phyloP scores from a whole-genome alignment of 2,797 vertebrate genomes.

The Rhynchotus rufescens region DNA sequence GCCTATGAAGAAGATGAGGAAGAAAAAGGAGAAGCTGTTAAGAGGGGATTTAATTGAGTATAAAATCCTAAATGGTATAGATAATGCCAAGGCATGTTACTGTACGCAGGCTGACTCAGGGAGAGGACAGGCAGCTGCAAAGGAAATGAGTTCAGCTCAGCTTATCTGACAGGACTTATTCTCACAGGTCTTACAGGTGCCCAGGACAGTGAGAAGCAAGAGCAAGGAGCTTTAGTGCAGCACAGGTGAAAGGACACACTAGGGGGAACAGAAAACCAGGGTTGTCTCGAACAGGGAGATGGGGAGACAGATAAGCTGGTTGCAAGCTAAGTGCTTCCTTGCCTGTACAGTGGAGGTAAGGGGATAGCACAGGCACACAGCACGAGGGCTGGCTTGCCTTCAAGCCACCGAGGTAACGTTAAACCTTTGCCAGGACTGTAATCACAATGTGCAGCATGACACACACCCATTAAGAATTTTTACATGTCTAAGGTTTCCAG shows the following conservation, averaged over 20 bases:
- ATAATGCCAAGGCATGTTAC: conserved; percentile 40
- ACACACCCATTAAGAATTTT: neutral
- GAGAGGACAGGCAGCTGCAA: conserved; percentile 30
- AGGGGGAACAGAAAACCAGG: neutral
- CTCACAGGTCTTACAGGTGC: neutral
- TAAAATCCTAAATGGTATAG: conserved; percentile 70
- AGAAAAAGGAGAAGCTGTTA: conserved; percentile 42
- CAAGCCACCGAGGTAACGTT: neutral
- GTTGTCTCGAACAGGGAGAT: neutral
- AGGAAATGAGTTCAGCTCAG: conserved; percentile 7
- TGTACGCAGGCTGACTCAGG: neutral
- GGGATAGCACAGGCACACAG: neutral
- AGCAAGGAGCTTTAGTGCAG: neutral
- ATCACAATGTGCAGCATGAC: neutral
- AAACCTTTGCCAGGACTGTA: neutral
- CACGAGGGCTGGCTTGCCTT: neutral
- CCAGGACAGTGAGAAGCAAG: neutral
- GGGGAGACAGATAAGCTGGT: neutral
- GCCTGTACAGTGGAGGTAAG: neutral
- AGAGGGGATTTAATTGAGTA: conserved; percentile 56
- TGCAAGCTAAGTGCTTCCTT: neutral
- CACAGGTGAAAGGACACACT: neutral
- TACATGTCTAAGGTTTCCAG: neutral
- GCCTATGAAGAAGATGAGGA: conserved; percentile 40
- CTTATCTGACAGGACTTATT: conserved; percentile 5